Evolutionary conservation across 1,140 invertebrate species (phyloP).

Genomic region (Acromyrmex charruanus): DNA sequence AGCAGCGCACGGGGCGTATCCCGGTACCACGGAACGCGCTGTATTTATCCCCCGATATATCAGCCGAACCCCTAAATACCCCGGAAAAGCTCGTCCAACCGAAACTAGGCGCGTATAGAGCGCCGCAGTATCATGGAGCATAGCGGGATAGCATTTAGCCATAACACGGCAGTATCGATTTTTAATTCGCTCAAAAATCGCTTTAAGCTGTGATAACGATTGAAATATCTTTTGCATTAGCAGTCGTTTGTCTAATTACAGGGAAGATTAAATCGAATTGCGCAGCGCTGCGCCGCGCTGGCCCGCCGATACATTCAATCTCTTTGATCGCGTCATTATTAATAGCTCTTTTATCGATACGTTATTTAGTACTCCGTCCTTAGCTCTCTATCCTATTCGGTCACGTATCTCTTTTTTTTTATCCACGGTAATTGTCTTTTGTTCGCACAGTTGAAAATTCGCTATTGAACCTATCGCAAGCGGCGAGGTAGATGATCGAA

Average conservation of each 20-base stretch:
- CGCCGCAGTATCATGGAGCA: conserved; percentile 40
- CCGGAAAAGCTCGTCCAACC: conserved; percentile 72
- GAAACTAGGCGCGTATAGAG: conserved; percentile 62
- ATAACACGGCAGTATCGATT: conserved; percentile 59
- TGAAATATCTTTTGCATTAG: conserved; percentile 65
- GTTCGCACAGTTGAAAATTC: conserved; percentile 34
- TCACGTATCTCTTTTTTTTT: conserved; percentile 19
- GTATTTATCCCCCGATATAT: conserved; percentile 78
- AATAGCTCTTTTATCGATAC: conserved; percentile 54
- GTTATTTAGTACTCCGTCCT: conserved; percentile 47
- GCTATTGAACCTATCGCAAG: conserved; percentile 29
- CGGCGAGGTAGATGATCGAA: conserved; percentile 7
- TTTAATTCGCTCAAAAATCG: conserved; percentile 63
- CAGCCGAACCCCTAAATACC: conserved; percentile 72
- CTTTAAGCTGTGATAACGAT: conserved; percentile 62
- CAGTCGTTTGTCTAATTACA: conserved; percentile 61
- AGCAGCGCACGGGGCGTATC: conserved; percentile 67
- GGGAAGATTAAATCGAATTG: conserved; percentile 58
- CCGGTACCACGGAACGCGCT: conserved; percentile 64
- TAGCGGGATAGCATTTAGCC: conserved; percentile 62
- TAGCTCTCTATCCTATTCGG: conserved; percentile 30
- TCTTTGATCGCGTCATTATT: conserved; percentile 61
- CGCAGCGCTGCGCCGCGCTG: conserved; percentile 19
- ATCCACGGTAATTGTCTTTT: conserved; percentile 37
- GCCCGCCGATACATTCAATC: conserved; percentile 33